A percentile compares a stretch with the other conserved stretches of the same genome.
These are phyloP conservation scores for Arnoldichthys spilopterus DNA, from an alignment of 2,797 vertebrate genomes.

Conservation along the genomic window DNA sequence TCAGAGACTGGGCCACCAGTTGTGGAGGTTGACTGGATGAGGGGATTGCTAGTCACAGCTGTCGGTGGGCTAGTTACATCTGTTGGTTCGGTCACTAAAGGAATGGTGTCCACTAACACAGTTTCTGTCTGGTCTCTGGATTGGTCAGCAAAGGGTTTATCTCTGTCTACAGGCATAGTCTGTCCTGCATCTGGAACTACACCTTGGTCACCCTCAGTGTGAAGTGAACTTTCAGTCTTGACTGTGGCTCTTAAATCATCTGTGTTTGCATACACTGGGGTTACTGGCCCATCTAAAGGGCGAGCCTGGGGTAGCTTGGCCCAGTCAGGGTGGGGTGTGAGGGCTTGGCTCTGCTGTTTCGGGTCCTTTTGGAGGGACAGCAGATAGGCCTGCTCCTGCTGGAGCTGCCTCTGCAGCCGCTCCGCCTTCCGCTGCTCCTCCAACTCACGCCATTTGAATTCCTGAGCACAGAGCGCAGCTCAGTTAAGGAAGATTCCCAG, in stretches of 20 bases:
- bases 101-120: background rate
- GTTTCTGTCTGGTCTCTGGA: conserved; percentile 31
- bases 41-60: conserved; percentile 20
- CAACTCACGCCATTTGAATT: conserved; percentile 91
- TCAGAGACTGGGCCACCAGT: conserved; percentile 57
- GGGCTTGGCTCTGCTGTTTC: conserved; percentile 64
- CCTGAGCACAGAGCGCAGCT: conserved; percentile 74
- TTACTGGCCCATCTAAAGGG: conserved; percentile 45
- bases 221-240: background rate
- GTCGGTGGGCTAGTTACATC: conserved; percentile 47
- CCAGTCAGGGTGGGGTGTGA: conserved; percentile 68
- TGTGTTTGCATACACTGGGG: conserved; percentile 2
- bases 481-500: conserved; percentile 39
- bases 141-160: conserved; percentile 24
- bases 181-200: conserved; percentile 10
- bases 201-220: background rate
- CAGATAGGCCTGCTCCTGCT: conserved; percentile 77
- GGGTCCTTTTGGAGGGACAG: conserved; percentile 67
- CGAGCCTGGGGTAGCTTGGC: conserved; percentile 63
- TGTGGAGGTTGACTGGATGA: conserved; percentile 16
- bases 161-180: background rate
- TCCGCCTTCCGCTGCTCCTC: conserved; percentile 91
- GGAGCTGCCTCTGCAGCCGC: conserved; percentile 87
- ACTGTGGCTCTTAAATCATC: conserved; percentile 13
- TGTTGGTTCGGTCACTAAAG: conserved; percentile 33